Evolutionary conservation across 2,797 vertebrate species (phyloP), one percentile per base, ranked within the genome.

Genomic region (Spinibarbus caldwelli): DNA sequence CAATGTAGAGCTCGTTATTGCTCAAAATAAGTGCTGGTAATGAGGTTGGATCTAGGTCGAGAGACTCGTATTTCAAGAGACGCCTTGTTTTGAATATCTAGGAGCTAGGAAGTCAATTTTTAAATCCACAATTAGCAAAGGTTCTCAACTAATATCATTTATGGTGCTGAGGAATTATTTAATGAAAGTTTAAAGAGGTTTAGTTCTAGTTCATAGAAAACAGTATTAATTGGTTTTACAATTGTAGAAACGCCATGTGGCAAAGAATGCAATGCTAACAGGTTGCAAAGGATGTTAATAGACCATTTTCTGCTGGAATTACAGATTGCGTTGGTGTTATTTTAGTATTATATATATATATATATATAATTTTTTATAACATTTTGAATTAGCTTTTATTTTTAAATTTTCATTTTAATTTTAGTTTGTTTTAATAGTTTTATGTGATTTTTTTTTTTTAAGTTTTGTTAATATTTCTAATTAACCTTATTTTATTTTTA

Each of bases 11-110:
- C 80, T 78, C 19, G 8, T 72, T 78, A 85, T 49, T 68, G 49
- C 76, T 76, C 68, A 70, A 72, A 80, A 85, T 75, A 79, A 80
- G 47, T 62, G 73, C 54, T 71, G 23, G 67, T 86, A 66, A 83
- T 84, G 38, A 77, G 43, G 10, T 49, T 76, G 36, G 80, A 66
- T 66, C 71, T 34, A 21, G 45, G 52, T 34, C 19, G n/a, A 49
- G 78, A 34, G 19, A 11, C 23, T 70, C 64, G 19, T 31, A 23
- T 75, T 73, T 64, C 26, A 36, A 36, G 64, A 78, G 21, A 66
- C 67, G 14, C 38, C 34, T 34, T 38, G 21, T 57, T 38, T 1
- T 57, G 49, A 57, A 17, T 57, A n/a, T 54, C 47, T 52, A 14
- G 19, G 72, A 36, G 47, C 31, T 49, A 5, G 21, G 23, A n/a